A percentile compares a stretch with the other conserved stretches of the same genome.
Evolutionary conservation across 2,113 vertebrate genomes (phyloP).

Genomic region (Chascanopsetta lugubris): DNA sequence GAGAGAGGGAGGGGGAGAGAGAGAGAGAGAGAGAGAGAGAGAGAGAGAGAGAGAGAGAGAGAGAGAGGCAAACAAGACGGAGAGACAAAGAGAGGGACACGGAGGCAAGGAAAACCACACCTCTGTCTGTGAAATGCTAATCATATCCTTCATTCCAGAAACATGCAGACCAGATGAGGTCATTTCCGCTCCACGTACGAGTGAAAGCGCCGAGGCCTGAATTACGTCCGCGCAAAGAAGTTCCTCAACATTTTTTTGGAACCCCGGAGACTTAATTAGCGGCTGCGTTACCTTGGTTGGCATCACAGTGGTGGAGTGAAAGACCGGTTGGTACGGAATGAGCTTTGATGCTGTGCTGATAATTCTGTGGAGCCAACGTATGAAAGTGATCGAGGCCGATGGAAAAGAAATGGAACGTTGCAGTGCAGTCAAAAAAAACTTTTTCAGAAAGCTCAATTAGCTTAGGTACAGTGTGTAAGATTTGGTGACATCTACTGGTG

Average conservation of each 20-base stretch:
- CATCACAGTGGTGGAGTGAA: too few relatives aligned
- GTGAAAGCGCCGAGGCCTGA: background rate
- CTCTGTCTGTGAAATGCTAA: constrained; percentile 26
- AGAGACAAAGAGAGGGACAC: constrained; percentile 25
- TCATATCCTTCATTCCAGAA: constrained; percentile 46
- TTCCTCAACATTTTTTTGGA: background rate
- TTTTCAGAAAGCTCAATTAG: too few relatives aligned
- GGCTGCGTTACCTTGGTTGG: background rate
- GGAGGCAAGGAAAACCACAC: constrained; percentile 21
- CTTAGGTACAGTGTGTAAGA: too few relatives aligned
- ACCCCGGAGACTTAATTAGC: background rate
- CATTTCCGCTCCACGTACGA: background rate
- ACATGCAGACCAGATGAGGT: constrained; percentile 10
- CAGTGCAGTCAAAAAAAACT: too few relatives aligned
- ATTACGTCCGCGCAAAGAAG: background rate
- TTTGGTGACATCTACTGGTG: too few relatives aligned
- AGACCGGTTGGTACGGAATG: too few relatives aligned
- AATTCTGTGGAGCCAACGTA: too few relatives aligned
- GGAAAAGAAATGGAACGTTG: too few relatives aligned
- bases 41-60: too few relatives aligned
- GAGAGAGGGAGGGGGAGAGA: background rate
- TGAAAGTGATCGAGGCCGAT: too few relatives aligned
- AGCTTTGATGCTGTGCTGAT: too few relatives aligned
- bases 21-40: too few relatives aligned
- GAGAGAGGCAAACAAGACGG: constrained; percentile 36